phyloP scores from a whole-genome alignment of 2,888 invertebrate genomes.

The Autographa gamma region DNA sequence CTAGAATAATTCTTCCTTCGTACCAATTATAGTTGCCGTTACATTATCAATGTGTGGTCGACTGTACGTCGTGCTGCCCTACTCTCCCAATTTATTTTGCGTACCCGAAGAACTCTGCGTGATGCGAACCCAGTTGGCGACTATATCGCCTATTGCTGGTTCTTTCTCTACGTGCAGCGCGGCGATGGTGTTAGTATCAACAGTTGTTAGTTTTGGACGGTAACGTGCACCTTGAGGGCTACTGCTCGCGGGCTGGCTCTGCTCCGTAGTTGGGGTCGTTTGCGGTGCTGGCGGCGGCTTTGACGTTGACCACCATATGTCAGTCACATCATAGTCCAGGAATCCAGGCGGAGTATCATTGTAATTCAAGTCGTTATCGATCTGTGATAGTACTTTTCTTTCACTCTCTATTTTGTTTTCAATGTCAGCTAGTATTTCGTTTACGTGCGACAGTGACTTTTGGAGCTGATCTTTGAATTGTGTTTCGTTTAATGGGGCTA shows the following conservation, averaged over 20 bases:
- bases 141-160: background rate
- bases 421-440: slow-evolving; percentile 17
- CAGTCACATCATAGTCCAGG: slow-evolving; percentile 12
- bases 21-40: too few species aligned
- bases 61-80: background rate
- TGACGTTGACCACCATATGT: slow-evolving; percentile 9
- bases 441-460: slow-evolving; percentile 14
- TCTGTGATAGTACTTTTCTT: slow-evolving; percentile 11
- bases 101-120: background rate
- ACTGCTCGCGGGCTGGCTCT: background rate
- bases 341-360: background rate
- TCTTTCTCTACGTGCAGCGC: background rate
- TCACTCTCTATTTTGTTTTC: slow-evolving; percentile 20
- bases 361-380: slow-evolving; percentile 5
- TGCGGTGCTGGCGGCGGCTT: background rate
- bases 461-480: slow-evolving; percentile 12
- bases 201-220: background rate
- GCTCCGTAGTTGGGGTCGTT: background rate
- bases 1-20: too few species aligned
- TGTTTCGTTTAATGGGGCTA: background rate
- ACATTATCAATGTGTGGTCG: background rate
- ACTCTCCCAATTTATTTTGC: background rate
- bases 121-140: background rate
- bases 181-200: background rate
- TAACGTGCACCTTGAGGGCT: background rate